phyloP scores from a whole-genome alignment of 2,797 vertebrate genomes.

The Lophotriccus pileatus region DNA sequence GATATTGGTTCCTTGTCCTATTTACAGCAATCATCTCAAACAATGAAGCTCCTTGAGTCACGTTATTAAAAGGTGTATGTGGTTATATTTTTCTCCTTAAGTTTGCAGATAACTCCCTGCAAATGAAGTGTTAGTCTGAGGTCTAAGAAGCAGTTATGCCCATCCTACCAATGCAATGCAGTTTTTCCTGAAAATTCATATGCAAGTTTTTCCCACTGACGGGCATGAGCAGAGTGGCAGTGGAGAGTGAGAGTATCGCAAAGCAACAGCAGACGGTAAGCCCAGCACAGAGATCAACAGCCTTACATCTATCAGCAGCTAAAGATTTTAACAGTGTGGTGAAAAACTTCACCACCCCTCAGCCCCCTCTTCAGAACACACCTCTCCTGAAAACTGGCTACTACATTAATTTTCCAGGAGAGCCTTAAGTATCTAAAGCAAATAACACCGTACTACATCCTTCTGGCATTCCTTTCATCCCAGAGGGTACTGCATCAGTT shows the following conservation, averaged over 20 bases:
- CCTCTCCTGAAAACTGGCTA: background rate
- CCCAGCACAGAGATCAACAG: background rate
- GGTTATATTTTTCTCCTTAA: background rate
- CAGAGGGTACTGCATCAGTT: background rate
- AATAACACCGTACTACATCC: background rate
- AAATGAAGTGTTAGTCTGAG: background rate
- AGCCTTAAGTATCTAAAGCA: background rate
- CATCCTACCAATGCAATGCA: background rate
- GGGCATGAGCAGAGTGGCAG: background rate
- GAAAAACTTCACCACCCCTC: background rate
- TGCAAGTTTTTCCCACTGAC: background rate
- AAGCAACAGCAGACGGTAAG: background rate
- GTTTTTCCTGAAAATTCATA: background rate
- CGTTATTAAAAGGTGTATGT: background rate
- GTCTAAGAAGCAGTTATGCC: background rate
- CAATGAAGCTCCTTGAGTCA: background rate
- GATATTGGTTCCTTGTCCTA: background rate
- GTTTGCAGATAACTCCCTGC: background rate
- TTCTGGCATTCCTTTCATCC: background rate
- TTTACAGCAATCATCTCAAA: constrained; percentile 14
- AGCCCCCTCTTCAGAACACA: background rate
- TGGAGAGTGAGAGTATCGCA: background rate
- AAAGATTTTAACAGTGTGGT: background rate
- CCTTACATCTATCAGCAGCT: background rate
- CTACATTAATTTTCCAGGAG: background rate